A percentile compares a stretch with the other conserved stretches of the same genome.
These are phyloP conservation scores for Paracyprichromis sp. DNA, from an alignment of 2,113 vertebrate species.

Conservation along the genomic window DNA sequence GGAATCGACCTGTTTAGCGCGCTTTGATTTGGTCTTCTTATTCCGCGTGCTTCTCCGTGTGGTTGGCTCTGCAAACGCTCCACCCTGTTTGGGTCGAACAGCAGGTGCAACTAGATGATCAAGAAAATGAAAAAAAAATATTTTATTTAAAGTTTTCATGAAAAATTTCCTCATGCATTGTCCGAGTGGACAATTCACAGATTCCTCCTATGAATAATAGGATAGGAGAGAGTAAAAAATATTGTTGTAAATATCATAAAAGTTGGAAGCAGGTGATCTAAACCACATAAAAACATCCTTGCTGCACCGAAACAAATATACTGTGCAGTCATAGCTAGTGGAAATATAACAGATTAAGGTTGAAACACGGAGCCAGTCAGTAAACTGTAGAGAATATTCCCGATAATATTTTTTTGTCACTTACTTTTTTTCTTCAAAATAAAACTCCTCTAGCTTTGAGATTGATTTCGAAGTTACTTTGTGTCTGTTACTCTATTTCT, in stretches of 20 bases:
- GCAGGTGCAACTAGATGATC: constrained; percentile 25
- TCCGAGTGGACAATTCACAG: not conserved
- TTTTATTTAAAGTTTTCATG: not conserved
- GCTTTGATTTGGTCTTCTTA: constrained; percentile 81
- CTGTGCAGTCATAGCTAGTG: not conserved
- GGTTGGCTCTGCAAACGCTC: not conserved
- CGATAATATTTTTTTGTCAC: not conserved
- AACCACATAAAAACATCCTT: not conserved
- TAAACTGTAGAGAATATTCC: not conserved
- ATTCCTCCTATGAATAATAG: not conserved
- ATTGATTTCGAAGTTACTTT: not conserved
- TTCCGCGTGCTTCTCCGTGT: constrained; percentile 72
- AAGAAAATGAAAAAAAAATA: not conserved
- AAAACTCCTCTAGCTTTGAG: not conserved
- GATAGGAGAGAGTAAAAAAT: not conserved
- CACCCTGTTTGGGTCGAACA: constrained; percentile 27
- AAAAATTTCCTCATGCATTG: not conserved
- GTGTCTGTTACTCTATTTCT: not conserved
- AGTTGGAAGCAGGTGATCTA: not conserved
- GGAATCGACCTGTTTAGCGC: constrained; percentile 77
- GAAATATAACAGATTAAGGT: not conserved
- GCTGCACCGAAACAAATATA: not conserved
- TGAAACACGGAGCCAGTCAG: not conserved
- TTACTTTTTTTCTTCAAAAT: not conserved
- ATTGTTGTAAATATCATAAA: not conserved